Evolutionary conservation across 2,888 invertebrate genomes (phyloP).

Genomic region (Synergus gifuensis): DNA sequence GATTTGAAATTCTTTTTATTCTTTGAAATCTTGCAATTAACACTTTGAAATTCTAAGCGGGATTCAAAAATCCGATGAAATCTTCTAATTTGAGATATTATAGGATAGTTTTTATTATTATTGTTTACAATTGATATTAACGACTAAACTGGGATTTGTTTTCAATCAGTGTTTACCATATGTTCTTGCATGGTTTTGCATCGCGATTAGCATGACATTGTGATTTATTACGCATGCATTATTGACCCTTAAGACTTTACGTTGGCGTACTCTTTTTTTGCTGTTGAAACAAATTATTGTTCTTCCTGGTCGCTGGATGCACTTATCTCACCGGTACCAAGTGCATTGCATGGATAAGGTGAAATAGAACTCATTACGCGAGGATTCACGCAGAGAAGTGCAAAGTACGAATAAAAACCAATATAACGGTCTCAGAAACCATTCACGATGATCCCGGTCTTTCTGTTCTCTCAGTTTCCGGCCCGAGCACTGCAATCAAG

Average conservation of each 20-base stretch:
- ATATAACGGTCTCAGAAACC: conserved; percentile 37
- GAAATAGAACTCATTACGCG: conserved; percentile 31
- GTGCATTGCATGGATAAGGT: conserved; percentile 20
- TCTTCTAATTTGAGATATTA: no score
- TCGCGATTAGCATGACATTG: conserved; percentile 4
- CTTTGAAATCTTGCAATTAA: no score
- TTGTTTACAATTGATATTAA: no score
- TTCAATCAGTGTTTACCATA: not conserved
- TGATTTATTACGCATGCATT: conserved; percentile 11
- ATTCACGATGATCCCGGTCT: conserved; percentile 36
- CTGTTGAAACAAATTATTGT: conserved; percentile 6
- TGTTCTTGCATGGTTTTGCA: not conserved
- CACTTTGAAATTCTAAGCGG: no score
- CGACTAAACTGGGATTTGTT: not conserved
- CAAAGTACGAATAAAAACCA: conserved; percentile 37
- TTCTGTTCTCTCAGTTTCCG: conserved; percentile 30
- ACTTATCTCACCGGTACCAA: conserved; percentile 1
- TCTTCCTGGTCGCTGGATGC: not conserved
- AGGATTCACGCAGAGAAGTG: conserved; percentile 37
- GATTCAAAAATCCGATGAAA: no score
- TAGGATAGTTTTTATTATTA: no score
- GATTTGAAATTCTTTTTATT: no score
- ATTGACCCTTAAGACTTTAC: conserved; percentile 19
- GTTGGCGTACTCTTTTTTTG: conserved; percentile 16
- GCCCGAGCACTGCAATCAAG: not conserved